Percentiles rank a stretch among this genome's conserved stretches.
phyloP scores from a whole-genome alignment of 2,797 vertebrate species.

The Sebastes oblongus region DNA sequence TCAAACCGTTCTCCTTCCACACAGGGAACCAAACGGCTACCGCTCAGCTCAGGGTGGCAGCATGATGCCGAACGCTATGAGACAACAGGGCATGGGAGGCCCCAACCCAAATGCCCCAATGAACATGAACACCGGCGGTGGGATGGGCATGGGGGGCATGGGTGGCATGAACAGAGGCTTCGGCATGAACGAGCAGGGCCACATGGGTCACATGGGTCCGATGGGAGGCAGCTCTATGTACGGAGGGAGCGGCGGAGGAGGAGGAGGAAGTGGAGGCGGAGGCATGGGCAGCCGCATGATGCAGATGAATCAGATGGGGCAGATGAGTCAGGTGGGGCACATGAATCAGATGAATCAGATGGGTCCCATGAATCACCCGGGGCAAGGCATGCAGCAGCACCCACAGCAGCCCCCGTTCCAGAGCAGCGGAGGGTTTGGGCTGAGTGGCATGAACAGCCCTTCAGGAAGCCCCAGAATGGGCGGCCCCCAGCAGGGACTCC shows the following conservation, averaged over 20 bases:
- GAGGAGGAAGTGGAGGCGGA: constrained; percentile 58
- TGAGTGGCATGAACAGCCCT: constrained; percentile 90
- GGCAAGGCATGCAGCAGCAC: constrained; percentile 81
- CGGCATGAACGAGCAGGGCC: constrained; percentile 84
- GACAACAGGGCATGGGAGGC: constrained; percentile 85
- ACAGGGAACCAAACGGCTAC: constrained; percentile 94
- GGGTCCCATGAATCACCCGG: constrained; percentile 75
- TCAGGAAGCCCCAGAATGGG: constrained; percentile 90
- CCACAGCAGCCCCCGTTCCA: constrained; percentile 88
- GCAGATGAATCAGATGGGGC: constrained; percentile 81
- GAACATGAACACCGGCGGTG: constrained; percentile 84
- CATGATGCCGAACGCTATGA: constrained; percentile 78
- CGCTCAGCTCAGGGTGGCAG: constrained; percentile 85
- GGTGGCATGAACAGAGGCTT: constrained; percentile 83
- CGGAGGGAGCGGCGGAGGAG: constrained; percentile 68
- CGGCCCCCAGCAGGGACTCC: constrained; percentile 88
- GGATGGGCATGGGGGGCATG: constrained; percentile 75
- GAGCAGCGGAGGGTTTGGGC: constrained; percentile 84
- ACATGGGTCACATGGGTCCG: constrained; percentile 82
- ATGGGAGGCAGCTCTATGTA: constrained; percentile 84
- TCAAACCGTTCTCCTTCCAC: constrained; percentile 25
- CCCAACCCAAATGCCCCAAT: constrained; percentile 83
- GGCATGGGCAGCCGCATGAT: constrained; percentile 80
- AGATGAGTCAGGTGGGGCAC: constrained; percentile 76
- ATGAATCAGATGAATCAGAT: constrained; percentile 76